These are phyloP conservation scores for Dipus sagitta DNA, from an alignment of 2,797 vertebrate genomes.

Conservation along the genomic window DNA sequence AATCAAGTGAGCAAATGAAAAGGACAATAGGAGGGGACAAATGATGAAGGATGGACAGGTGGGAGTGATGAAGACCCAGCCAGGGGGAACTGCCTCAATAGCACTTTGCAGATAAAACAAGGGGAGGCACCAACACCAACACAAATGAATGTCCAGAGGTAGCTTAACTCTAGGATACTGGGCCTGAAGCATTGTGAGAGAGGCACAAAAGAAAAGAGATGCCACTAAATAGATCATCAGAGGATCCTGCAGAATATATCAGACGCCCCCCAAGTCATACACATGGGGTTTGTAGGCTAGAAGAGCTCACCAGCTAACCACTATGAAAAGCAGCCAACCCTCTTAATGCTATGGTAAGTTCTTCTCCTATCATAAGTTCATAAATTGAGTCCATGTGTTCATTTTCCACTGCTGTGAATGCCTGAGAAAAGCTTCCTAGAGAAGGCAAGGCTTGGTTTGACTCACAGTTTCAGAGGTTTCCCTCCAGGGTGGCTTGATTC, in stretches of 20 bases:
- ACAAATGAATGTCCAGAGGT: background rate
- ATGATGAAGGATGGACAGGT: background rate
- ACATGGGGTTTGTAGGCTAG: background rate
- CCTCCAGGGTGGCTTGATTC: background rate
- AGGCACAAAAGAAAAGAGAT: background rate
- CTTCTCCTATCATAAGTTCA: background rate
- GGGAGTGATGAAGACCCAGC: background rate
- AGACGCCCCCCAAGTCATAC: background rate
- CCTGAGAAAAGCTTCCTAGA: background rate
- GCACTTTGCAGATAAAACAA: background rate
- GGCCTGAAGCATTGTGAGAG: background rate
- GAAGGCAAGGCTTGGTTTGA: background rate
- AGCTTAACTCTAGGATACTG: background rate
- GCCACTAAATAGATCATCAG: background rate
- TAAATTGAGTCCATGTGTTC: background rate
- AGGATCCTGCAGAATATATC: background rate
- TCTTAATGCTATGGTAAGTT: background rate
- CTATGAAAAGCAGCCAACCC: background rate
- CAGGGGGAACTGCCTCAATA: no score
- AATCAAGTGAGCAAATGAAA: background rate
- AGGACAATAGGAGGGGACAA: background rate
- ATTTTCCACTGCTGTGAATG: background rate
- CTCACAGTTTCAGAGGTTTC: background rate
- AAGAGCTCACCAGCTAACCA: background rate
- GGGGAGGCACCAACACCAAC: background rate